phyloP scores from a whole-genome alignment of 1,140 invertebrate species.

The Bombus impatiens region DNA sequence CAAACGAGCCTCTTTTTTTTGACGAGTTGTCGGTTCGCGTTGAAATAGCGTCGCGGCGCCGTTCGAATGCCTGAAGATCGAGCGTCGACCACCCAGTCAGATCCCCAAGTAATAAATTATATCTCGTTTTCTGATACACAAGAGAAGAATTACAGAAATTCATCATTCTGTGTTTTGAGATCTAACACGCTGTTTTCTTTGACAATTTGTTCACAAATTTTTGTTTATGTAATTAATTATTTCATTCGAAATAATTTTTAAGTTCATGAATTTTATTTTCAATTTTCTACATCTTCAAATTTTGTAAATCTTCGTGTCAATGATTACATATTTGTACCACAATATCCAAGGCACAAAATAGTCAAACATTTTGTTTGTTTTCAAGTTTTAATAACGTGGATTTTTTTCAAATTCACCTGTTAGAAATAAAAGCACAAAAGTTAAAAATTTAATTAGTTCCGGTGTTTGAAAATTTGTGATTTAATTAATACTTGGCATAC shows the following conservation, averaged over 20 bases:
- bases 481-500: neutral
- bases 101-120: constrained; percentile 4
- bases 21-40: neutral
- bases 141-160: neutral
- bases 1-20: constrained; percentile 7
- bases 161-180: neutral
- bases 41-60: constrained; percentile 29
- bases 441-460: neutral
- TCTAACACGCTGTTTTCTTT: neutral
- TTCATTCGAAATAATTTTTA: neutral
- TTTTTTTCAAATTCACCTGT: too few species aligned
- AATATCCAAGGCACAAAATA: too few species aligned
- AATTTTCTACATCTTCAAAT: neutral
- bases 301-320: too few species aligned
- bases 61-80: neutral
- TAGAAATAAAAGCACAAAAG: neutral
- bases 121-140: neutral
- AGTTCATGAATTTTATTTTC: neutral
- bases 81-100: neutral
- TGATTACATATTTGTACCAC: too few species aligned
- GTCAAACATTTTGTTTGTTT: too few species aligned
- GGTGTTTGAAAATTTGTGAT: neutral
- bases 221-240: neutral
- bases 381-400: too few species aligned
- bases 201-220: neutral